These are phyloP conservation scores for Trichechus manatus DNA, from an alignment of 2,113 vertebrate genomes.

Conservation along the genomic window DNA sequence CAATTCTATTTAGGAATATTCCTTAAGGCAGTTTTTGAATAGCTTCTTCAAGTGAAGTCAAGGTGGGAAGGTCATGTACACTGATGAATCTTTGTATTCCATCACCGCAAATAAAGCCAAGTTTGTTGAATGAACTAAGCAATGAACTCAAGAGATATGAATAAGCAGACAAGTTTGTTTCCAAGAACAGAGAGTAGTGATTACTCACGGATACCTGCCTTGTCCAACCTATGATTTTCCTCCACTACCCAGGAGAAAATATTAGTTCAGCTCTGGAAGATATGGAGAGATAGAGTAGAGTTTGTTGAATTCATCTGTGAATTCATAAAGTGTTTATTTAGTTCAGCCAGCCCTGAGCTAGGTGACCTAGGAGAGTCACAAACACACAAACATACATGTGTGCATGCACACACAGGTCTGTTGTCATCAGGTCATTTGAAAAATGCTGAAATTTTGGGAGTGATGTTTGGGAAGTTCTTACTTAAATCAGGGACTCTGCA, in stretches of 20 bases:
- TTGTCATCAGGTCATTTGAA: background rate
- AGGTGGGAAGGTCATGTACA: background rate
- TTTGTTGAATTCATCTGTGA: background rate
- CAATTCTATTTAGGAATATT: background rate
- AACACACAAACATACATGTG: background rate
- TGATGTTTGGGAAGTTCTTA: background rate
- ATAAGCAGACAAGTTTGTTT: slow-evolving; percentile 2
- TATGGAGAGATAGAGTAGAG: background rate
- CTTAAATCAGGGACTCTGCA: background rate
- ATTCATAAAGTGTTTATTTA: background rate
- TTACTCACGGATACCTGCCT: background rate
- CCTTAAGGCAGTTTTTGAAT: background rate
- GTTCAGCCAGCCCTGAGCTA: background rate
- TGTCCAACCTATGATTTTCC: background rate
- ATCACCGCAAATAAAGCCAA: slow-evolving; percentile 4
- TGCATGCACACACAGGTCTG: background rate
- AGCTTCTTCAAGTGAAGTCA: slow-evolving; percentile 19
- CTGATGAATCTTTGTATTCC: background rate
- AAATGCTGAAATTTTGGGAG: background rate
- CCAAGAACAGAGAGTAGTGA: background rate
- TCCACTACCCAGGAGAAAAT: background rate
- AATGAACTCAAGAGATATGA: background rate
- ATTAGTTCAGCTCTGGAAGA: background rate
- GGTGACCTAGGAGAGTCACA: slow-evolving; percentile 20
- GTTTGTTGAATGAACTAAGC: slow-evolving; percentile 14